Percentiles rank a stretch among this genome's conserved stretches.
Evolutionary conservation across 2,888 invertebrate species (phyloP).

Genomic region (Ichneumon xanthorius): DNA sequence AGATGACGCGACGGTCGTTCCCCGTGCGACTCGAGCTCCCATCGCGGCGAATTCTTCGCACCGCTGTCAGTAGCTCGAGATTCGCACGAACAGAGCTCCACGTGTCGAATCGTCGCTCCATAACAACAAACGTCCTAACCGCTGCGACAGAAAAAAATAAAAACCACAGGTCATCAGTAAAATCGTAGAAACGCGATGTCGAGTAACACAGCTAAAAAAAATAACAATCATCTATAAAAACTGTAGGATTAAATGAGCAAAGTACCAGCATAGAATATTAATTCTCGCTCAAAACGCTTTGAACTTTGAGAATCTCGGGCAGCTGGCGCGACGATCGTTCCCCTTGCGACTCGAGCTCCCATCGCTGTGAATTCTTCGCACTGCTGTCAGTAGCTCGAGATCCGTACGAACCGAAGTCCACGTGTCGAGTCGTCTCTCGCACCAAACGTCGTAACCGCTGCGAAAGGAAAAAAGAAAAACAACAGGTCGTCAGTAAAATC

Average conservation of each 20-base stretch:
- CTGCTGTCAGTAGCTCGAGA: slow-evolving; percentile 31
- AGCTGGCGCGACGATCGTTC: slow-evolving; percentile 18
- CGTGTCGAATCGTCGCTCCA: neutral
- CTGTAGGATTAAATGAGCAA: neutral
- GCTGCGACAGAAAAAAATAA: neutral
- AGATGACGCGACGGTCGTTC: slow-evolving; percentile 11
- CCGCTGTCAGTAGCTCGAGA: slow-evolving; percentile 21
- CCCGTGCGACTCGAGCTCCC: neutral
- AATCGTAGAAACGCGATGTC: neutral
- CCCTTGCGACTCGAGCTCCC: neutral
- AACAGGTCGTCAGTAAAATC: neutral
- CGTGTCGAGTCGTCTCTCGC: neutral
- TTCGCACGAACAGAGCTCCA: neutral
- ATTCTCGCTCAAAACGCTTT: slow-evolving; percentile 24
- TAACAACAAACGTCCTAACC: neutral
- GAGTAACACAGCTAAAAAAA: neutral
- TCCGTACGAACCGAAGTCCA: neutral
- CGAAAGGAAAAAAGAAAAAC: neutral
- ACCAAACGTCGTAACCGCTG: slow-evolving; percentile 9
- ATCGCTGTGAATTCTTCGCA: neutral
- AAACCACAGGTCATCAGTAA: no score
- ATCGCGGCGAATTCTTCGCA: neutral
- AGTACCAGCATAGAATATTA: neutral
- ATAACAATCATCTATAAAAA: neutral
- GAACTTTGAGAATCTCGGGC: slow-evolving; percentile 4